phyloP scores from a whole-genome alignment of 23 tunicate genomes.

The Halocynthia roretzi region DNA sequence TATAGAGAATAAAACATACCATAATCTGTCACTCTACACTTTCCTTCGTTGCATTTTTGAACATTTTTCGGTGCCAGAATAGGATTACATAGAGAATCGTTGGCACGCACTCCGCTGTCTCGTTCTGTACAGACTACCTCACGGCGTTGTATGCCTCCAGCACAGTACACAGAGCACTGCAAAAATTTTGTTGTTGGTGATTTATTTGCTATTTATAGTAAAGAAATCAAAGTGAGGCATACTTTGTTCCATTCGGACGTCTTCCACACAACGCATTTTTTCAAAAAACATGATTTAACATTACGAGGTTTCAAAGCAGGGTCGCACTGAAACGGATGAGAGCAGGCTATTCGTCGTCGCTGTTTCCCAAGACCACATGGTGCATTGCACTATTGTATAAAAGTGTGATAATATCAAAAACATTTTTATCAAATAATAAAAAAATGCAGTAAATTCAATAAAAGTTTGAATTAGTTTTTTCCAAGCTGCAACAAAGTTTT shows the following conservation, averaged over 20 bases:
- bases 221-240: neutral
- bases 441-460: neutral
- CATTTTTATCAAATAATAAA: neutral
- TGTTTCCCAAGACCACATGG: constrained; percentile 72
- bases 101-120: constrained; percentile 23
- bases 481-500: no score
- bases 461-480: no score
- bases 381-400: constrained; percentile 46
- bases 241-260: constrained; percentile 66
- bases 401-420: neutral
- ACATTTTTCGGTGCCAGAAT: constrained; percentile 27
- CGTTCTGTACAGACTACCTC: constrained; percentile 45
- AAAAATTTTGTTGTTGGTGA: neutral
- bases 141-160: constrained; percentile 49
- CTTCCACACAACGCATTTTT: constrained; percentile 69
- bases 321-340: constrained; percentile 47
- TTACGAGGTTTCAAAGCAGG: constrained; percentile 21
- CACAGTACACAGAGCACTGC: constrained; percentile 88
- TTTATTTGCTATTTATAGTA: neutral
- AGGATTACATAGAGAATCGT: constrained; percentile 28
- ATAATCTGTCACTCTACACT: constrained; percentile 72
- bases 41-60: constrained; percentile 65
- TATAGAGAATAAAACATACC: constrained; percentile 33
- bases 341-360: constrained; percentile 60
- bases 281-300: constrained; percentile 41